Base-by-base conservation (phyloP, 2,113 vertebrate genomes). In the Ariopsis seemanni region DNA sequence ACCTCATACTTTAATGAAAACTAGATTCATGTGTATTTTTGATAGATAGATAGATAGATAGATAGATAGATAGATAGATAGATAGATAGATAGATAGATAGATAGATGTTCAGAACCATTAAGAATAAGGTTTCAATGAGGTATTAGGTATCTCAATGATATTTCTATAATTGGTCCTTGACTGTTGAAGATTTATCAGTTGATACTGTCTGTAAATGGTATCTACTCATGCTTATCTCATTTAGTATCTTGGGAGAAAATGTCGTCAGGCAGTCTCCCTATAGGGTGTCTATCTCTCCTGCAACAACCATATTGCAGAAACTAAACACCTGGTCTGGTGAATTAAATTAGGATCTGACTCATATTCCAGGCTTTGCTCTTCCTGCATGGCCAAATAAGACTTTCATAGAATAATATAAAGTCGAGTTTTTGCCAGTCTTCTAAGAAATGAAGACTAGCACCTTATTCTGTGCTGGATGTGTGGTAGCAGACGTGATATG, bases 101-200 rank as follows among this genome's bases (percentile, higher is more conserved):
- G 34, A 42, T 42, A 42, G 34, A 34, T 34, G 42, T 42, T 42
- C 42, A 42, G 42, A 42, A 42, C 42, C 42, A 42, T 3, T 42
- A 42, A 42, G 62, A 63, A 25, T 63, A 10, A 63, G 22, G 7
- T 25, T 63, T 63, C 22, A 63, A 2, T 10, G 7, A 25, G 62
- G 25, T 9, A 65, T 65, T 65, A n/a, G 8, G 9, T n/a, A 65
- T 92, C 92, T 92, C 92, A 90, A 90, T 93, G 91, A 92, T 90
- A 92, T 93, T 91, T 91, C 91, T 91, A 92, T 94, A 93, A 88
- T 90, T 93, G 89, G 88, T 75, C 87, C 89, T 89, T 93, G 94
- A 95, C 93, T 93, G 94, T 94, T 93, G 87, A 89, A 92, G 92
- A 92, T 94, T 93, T 93, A 93, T 89, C 91, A 92, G 89, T 90